Evolutionary conservation across 2,888 invertebrate genomes (phyloP), one percentile per base, ranked within the genome.

Genomic region (Dascillus cervinus): DNA sequence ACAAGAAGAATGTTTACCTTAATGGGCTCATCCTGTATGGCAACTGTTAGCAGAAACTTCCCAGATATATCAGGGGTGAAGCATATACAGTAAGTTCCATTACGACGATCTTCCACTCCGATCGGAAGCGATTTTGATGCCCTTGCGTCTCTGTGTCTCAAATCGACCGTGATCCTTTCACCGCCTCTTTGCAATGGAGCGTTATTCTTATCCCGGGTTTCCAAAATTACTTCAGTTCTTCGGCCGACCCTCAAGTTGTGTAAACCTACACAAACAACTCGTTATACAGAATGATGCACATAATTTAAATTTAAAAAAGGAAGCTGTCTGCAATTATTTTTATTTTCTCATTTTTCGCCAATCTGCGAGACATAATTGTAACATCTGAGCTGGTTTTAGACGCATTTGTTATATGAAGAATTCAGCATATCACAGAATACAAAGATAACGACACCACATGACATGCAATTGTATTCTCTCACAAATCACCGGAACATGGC

Each of bases 181-280:
- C 81, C 82, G 0, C 81, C 82, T 46, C 80, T 75, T 58, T 79
- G 77, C 15, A 83, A 62, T 1, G 75, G 68, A 32, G 73, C 73
- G 0, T 75, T 76, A 39, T 71, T 75, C 29, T 67, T 67, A 49
- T 83, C 82, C 5, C 76, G 64, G 0, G 79, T 69, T 43, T 77
- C 72, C 37, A 83, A 44, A 2, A 69, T 55, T 0, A 75, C 66
- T 46, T 77, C 76, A 8, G 77, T 75, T 40, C 71, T 73, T 36
- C 70, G 68, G 32, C 79, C 77, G 1, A 81, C 76, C 13, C 78
- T 65, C 13, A 81, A 64, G 52, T 74, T 73, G 55, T 71, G 69
- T 4, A 75, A 61, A 41, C 70, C 75, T 74, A n/a, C n/a, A n/a
- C n/a, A n/a, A n/a, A n/a, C n/a, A n/a, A n/a, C n/a, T n/a, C n/a